phyloP scores from a whole-genome alignment of 2,113 vertebrate genomes.

The Tichodroma muraria region DNA sequence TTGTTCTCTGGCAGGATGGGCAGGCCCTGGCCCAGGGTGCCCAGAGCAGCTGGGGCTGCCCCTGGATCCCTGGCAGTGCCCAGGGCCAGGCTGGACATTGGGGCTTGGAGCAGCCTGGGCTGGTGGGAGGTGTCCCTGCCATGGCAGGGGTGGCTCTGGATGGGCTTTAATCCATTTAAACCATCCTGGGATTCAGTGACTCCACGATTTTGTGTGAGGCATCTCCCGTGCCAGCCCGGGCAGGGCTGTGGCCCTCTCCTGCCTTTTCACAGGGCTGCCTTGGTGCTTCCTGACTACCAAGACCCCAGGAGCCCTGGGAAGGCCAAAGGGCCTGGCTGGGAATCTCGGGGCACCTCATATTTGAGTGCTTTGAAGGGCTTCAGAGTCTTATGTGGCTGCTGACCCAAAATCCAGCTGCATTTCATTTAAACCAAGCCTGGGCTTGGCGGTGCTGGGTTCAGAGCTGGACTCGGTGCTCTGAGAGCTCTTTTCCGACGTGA shows the following conservation, averaged over 20 bases:
- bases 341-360: neutral
- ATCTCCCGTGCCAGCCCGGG: fast-evolving
- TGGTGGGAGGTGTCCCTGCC: neutral
- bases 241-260: neutral
- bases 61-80: neutral
- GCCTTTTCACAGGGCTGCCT: neutral
- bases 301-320: neutral
- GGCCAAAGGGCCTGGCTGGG: neutral
- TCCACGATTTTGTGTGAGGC: neutral
- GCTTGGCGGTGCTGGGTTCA: neutral
- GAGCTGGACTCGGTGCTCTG: neutral
- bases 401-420: fast-evolving
- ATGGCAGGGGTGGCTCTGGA: neutral
- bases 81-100: neutral
- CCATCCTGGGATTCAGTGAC: neutral
- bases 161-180: fast-evolving
- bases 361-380: neutral
- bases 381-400: fast-evolving
- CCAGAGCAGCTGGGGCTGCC: neutral
- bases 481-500: neutral
- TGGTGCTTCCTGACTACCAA: fast-evolving
- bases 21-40: neutral
- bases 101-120: neutral
- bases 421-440: neutral
- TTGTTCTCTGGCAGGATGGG: neutral